phyloP scores from a whole-genome alignment of 2,797 vertebrate genomes.

The Hirundo rustica region DNA sequence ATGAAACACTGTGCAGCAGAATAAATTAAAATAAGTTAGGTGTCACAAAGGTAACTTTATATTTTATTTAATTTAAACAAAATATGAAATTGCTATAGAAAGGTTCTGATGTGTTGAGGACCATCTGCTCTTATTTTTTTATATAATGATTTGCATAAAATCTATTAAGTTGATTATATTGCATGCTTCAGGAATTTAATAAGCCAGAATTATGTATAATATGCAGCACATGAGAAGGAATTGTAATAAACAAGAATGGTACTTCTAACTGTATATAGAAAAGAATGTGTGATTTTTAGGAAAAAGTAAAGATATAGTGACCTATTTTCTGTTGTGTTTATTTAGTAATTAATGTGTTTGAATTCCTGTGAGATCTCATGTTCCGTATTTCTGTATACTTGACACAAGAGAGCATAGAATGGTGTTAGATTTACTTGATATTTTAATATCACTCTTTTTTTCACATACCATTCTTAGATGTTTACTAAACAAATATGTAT shows the following conservation, averaged over 20 bases:
- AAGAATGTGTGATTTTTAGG: slow-evolving; percentile 6
- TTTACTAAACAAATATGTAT: background rate
- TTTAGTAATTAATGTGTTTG: slow-evolving; percentile 62
- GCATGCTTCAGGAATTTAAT: slow-evolving; percentile 77
- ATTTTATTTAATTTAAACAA: slow-evolving; percentile 74
- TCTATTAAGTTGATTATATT: slow-evolving; percentile 76
- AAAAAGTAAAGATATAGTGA: slow-evolving; percentile 17
- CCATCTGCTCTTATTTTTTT: slow-evolving; percentile 78
- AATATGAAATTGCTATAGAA: slow-evolving; percentile 67
- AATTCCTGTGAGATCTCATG: slow-evolving; percentile 48
- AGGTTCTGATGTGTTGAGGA: slow-evolving; percentile 70
- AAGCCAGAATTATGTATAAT: slow-evolving; percentile 74
- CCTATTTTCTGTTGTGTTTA: slow-evolving; percentile 47
- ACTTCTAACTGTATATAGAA: slow-evolving; percentile 41
- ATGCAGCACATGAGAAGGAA: slow-evolving; percentile 64
- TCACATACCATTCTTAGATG: background rate
- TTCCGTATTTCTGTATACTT: slow-evolving; percentile 47
- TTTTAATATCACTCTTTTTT: background rate
- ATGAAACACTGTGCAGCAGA: slow-evolving; percentile 4
- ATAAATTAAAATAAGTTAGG: slow-evolving; percentile 56
- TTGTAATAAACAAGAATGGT: slow-evolving; percentile 64
- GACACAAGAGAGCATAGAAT: slow-evolving; percentile 12
- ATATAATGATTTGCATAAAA: slow-evolving; percentile 81
- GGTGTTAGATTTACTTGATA: background rate
- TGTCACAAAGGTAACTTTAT: slow-evolving; percentile 40